phyloP scores from a whole-genome alignment of 1,140 invertebrate species.

The Portunus trituberculatus region DNA sequence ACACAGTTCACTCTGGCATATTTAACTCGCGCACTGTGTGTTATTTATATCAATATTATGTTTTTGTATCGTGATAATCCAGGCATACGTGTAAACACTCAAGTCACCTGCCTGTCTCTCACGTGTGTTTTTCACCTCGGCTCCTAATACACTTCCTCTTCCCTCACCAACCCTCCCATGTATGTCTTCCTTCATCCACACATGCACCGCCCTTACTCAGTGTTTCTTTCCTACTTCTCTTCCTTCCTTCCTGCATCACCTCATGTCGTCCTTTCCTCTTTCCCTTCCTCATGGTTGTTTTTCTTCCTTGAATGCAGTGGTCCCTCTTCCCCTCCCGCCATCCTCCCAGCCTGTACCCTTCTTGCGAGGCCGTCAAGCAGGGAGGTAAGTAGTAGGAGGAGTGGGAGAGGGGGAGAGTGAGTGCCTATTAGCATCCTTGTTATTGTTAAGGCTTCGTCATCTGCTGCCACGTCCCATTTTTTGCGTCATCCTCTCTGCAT shows the following conservation, averaged over 20 bases:
- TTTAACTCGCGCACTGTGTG: too few species aligned
- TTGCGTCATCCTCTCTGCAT: background rate
- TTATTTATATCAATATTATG: too few species aligned
- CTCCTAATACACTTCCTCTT: background rate
- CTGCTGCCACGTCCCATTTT: background rate
- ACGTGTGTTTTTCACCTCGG: background rate
- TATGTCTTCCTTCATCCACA: background rate
- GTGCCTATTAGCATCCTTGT: conserved; percentile 16
- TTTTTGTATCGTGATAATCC: too few species aligned
- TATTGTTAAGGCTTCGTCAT: background rate
- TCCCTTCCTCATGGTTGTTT: background rate
- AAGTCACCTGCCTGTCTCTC: too few species aligned
- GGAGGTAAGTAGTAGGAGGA: too few species aligned
- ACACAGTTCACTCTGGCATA: too few species aligned
- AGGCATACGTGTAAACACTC: too few species aligned
- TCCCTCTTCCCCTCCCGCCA: background rate
- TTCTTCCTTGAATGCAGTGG: background rate
- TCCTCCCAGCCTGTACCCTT: background rate
- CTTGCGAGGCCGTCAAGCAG: too few species aligned
- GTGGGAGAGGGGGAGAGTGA: background rate
- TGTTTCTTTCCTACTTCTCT: background rate
- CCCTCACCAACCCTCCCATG: background rate
- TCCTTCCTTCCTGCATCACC: conserved; percentile 8
- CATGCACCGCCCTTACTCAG: background rate
- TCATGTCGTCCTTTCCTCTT: background rate